Percentiles rank a stretch among this genome's conserved stretches.
Conservation (phyloP, 2,113 vertebrate genomes). For the Fukomys damarensis region DNA sequence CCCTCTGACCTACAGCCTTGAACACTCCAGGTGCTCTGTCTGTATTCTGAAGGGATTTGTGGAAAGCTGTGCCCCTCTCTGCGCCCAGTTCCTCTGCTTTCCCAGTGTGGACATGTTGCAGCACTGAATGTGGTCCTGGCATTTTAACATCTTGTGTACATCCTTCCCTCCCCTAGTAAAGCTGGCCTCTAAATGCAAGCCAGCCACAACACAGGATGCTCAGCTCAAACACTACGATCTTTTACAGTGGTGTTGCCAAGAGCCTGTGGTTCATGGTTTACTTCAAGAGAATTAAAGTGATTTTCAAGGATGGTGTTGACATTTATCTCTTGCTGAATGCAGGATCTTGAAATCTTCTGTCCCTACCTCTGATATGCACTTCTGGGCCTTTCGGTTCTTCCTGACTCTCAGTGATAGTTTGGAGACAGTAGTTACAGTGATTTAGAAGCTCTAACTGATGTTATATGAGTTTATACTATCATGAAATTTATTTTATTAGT, state of each 20-base stretch:
- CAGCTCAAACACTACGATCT: neutral
- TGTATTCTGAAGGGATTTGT: neutral
- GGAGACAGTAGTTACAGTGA: neutral
- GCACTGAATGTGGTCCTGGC: neutral
- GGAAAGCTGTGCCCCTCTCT: neutral
- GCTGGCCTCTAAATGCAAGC: conserved; percentile 25
- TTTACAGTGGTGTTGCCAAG: conserved; percentile 62
- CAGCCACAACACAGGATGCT: neutral
- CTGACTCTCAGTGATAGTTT: neutral
- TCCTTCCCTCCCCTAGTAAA: conserved; percentile 26
- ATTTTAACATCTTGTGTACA: neutral
- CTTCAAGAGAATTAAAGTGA: conserved; percentile 1
- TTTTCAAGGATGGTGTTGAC: conserved; percentile 4
- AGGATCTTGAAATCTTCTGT: neutral
- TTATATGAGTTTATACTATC: neutral
- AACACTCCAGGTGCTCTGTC: neutral
- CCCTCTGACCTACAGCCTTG: neutral
- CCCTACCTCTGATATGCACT: accelerated
- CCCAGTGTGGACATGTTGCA: neutral
- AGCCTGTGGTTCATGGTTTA: neutral
- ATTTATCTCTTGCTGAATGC: conserved; percentile 42
- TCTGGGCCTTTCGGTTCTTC: neutral
- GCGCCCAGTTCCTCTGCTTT: neutral
- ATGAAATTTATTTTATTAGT: conserved; percentile 31
- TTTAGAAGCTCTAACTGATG: neutral